Percentiles rank a stretch among this genome's conserved stretches.
phyloP scores from a whole-genome alignment of 2,113 vertebrate species.

The Peucedramus taeniatus region DNA sequence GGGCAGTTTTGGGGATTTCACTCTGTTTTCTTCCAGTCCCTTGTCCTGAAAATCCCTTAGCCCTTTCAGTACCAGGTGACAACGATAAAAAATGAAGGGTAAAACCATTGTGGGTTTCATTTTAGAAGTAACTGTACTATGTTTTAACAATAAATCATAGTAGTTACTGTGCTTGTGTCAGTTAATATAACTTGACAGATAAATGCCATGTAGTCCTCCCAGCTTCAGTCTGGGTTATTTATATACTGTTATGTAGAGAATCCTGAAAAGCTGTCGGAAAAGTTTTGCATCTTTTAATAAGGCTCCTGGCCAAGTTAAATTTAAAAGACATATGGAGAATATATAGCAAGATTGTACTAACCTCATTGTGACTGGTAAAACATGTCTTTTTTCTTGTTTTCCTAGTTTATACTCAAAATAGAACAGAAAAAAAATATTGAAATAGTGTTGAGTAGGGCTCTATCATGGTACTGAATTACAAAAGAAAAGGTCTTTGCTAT shows the following conservation, averaged over 20 bases:
- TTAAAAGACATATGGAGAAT: not conserved
- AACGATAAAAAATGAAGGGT: not conserved
- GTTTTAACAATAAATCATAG: not conserved
- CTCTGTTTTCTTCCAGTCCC: not conserved
- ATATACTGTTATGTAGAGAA: not conserved
- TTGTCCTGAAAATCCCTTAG: conserved; percentile 23
- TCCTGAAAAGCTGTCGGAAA: not conserved
- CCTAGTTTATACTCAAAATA: not conserved
- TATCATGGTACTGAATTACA: not conserved
- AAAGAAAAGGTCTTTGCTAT: not conserved
- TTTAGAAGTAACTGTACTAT: not conserved
- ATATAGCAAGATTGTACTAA: not conserved
- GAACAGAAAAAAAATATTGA: not conserved
- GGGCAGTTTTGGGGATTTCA: not conserved
- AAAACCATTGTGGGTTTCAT: not conserved
- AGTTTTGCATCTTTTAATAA: not conserved
- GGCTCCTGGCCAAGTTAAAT: not conserved
- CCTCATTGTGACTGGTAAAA: not conserved
- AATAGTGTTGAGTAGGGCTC: not conserved
- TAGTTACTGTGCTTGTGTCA: not conserved
- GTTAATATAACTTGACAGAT: not conserved
- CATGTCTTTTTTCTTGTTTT: not conserved
- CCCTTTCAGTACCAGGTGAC: not conserved
- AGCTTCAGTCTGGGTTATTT: not conserved
- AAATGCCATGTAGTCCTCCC: not conserved